A percentile compares a stretch with the other conserved stretches of the same genome.
phyloP scores from a whole-genome alignment of 2,888 invertebrate genomes.

The Drosophila vallismaia region DNA sequence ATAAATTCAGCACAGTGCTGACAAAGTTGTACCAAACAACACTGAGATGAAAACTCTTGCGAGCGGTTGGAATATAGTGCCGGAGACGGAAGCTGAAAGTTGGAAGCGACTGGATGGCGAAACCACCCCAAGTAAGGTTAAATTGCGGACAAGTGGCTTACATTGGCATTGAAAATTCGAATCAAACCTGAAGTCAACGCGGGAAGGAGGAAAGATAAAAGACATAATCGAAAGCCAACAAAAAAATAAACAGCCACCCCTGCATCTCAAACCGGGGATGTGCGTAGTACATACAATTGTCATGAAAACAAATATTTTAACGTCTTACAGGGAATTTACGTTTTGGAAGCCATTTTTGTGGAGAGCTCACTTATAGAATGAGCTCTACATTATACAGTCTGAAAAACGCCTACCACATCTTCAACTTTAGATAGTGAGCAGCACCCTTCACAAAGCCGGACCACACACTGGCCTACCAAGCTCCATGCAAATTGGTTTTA shows the following conservation, averaged over 20 bases:
- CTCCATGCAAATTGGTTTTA: constrained; percentile 62
- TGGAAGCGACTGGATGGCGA: constrained; percentile 11
- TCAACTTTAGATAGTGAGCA: constrained; percentile 35
- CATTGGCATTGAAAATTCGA: constrained; percentile 49
- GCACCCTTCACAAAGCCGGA: constrained; percentile 4
- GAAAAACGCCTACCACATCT: constrained; percentile 33
- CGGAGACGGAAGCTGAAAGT: not conserved
- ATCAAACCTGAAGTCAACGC: constrained; percentile 53
- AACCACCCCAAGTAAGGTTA: constrained; percentile 70
- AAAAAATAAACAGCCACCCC: constrained; percentile 39
- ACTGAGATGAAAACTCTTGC: constrained; percentile 41
- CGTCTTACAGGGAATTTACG: constrained; percentile 4
- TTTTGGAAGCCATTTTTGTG: not conserved
- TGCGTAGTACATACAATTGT: not conserved
- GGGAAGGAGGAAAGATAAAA: constrained; percentile 7
- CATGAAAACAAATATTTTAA: constrained; percentile 13
- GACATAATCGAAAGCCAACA: constrained; percentile 72
- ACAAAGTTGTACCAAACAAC: constrained; percentile 6
- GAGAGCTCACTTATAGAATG: constrained; percentile 16
- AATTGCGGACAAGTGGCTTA: constrained; percentile 73
- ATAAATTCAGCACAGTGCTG: constrained; percentile 66
- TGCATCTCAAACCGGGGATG: constrained; percentile 1
- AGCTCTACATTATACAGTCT: constrained; percentile 48
- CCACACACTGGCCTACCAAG: not conserved
- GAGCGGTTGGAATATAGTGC: constrained; percentile 3